These are phyloP conservation scores for Propsilocerus akamusi DNA, from an alignment of 1,140 invertebrate species.

Conservation along the genomic window DNA sequence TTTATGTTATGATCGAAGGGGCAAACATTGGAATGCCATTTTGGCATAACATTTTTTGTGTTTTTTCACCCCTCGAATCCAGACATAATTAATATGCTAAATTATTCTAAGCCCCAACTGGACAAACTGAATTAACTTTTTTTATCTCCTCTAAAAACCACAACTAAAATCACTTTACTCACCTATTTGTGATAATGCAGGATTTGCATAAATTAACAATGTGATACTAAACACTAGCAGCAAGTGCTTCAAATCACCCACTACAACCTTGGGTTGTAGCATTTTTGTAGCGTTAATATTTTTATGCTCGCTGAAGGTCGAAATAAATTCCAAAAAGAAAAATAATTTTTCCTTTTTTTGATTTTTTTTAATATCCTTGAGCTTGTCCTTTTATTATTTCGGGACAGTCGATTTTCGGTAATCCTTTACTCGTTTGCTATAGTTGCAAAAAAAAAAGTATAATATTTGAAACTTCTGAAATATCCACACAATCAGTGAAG, in stretches of 20 bases:
- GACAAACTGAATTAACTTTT: too few relatives aligned
- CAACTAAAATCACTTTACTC: neutral
- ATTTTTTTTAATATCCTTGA: neutral
- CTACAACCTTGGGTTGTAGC: neutral
- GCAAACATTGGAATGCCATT: too few relatives aligned
- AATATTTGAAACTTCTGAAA: neutral
- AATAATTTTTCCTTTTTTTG: neutral
- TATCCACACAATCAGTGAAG: neutral
- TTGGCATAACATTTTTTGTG: too few relatives aligned
- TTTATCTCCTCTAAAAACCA: too few relatives aligned
- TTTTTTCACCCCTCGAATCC: too few relatives aligned
- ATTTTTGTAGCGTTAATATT: neutral
- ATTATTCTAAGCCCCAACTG: too few relatives aligned
- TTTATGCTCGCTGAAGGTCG: neutral
- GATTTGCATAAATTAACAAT: neutral
- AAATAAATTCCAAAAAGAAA: neutral
- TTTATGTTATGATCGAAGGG: too few relatives aligned
- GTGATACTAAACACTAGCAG: neutral
- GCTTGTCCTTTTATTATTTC: neutral
- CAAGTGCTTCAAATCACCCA: neutral
- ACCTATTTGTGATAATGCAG: constrained; percentile 2
- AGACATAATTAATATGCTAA: too few relatives aligned
- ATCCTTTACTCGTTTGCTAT: too few relatives aligned
- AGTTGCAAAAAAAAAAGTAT: too few relatives aligned
- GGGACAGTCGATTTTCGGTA: too few relatives aligned